Conservation (phyloP, 1,140 invertebrate species). For the Drosophila orosa region DNA sequence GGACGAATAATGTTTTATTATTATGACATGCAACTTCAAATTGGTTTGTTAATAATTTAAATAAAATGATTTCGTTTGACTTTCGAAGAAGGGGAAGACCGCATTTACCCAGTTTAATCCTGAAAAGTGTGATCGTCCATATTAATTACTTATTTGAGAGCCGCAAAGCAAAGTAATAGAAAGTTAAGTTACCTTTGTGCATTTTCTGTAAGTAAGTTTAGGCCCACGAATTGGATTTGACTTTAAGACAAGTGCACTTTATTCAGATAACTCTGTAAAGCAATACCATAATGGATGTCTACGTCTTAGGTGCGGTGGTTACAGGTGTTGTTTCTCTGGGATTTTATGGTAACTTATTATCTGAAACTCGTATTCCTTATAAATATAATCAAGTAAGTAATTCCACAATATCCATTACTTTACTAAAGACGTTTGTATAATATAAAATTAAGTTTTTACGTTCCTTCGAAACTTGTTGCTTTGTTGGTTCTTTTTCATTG, state of each 20-base stretch:
- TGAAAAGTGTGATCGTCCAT: no score
- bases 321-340: not conserved
- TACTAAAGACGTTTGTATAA: not conserved
- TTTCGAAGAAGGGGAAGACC: not conserved
- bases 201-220: not conserved
- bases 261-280: constrained; percentile 12
- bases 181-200: no score
- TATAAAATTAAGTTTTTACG: no score
- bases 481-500: not conserved
- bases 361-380: not conserved
- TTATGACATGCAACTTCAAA: not conserved
- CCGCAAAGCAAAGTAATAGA: no score
- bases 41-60: not conserved
- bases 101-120: not conserved
- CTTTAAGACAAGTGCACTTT: constrained; percentile 11
- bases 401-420: not conserved
- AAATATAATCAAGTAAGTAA: not conserved
- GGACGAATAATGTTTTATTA: not conserved
- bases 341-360: no score
- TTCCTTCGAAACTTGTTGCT: not conserved
- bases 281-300: constrained; percentile 16
- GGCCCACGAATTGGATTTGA: not conserved
- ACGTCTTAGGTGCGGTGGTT: constrained; percentile 23
- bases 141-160: no score
- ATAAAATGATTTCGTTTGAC: not conserved